A percentile compares a stretch with the other conserved stretches of the same genome.
Evolutionary conservation across 2,797 vertebrate genomes (phyloP).

Genomic region (Platalea minor): DNA sequence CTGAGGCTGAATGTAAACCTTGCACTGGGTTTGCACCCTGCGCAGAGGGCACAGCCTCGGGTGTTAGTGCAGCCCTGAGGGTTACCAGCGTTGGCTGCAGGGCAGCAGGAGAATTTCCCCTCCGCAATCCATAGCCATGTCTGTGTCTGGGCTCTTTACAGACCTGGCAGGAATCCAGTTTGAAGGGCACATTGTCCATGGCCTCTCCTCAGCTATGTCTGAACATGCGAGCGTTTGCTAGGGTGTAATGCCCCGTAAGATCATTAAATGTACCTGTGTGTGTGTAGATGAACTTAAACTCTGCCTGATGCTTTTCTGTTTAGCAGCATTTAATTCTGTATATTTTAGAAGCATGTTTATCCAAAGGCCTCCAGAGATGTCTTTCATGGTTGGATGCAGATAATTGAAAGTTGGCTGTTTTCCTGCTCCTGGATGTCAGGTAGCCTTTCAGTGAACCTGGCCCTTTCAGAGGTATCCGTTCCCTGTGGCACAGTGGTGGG

Average conservation of each 20-base stretch:
- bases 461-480: background rate
- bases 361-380: background rate
- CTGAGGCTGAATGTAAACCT: background rate
- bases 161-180: background rate
- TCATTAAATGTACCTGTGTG: background rate
- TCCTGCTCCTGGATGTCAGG: background rate
- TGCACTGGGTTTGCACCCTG: background rate
- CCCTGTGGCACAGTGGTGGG: background rate
- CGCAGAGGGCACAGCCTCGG: background rate
- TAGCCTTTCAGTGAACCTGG: background rate
- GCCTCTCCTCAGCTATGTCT: background rate
- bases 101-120: background rate
- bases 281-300: background rate
- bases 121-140: accelerated
- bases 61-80: background rate
- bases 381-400: background rate
- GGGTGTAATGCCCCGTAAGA: background rate
- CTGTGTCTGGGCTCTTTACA: background rate
- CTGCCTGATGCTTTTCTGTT: background rate
- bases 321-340: background rate
- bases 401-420: background rate
- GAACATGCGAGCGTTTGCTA: background rate
- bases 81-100: background rate
- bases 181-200: background rate
- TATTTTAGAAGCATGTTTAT: background rate